phyloP scores from a whole-genome alignment of 2,888 invertebrate genomes.

The Phengaris arion region DNA sequence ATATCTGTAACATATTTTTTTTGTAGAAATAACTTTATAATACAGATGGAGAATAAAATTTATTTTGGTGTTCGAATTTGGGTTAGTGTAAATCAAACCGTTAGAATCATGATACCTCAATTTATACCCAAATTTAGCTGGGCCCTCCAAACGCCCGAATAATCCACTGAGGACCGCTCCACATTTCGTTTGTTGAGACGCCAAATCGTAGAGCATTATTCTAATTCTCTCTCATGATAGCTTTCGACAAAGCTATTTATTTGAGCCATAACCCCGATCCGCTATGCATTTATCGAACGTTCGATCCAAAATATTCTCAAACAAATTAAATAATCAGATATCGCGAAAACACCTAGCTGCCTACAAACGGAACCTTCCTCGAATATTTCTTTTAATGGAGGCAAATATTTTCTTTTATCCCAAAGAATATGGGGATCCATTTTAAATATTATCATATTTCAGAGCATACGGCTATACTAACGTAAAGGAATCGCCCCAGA shows the following conservation, averaged over 20 bases:
- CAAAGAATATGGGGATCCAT: slow-evolving; percentile 23
- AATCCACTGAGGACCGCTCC: slow-evolving; percentile 74
- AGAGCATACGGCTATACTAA: slow-evolving; percentile 47
- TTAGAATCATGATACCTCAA: slow-evolving; percentile 64
- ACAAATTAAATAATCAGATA: slow-evolving; percentile 10
- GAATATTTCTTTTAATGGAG: slow-evolving; percentile 17
- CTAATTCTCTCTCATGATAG: slow-evolving; percentile 76
- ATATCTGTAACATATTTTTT: neutral
- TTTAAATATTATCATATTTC: slow-evolving; percentile 28
- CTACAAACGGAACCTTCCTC: slow-evolving; percentile 31
- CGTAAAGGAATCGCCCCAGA: slow-evolving; percentile 62
- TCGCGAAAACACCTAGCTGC: neutral
- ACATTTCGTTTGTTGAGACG: slow-evolving; percentile 74
- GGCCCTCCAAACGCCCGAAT: slow-evolving; percentile 66
- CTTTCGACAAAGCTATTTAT: slow-evolving; percentile 77
- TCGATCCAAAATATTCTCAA: neutral
- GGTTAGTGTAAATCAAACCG: slow-evolving; percentile 44
- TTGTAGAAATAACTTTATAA: neutral
- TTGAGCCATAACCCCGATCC: slow-evolving; percentile 65
- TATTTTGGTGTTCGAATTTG: slow-evolving; percentile 34
- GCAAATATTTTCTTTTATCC: slow-evolving; percentile 23
- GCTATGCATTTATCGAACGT: slow-evolving; percentile 37
- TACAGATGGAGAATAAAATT: neutral
- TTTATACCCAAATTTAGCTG: slow-evolving; percentile 70
- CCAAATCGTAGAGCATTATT: slow-evolving; percentile 78